phyloP scores from a whole-genome alignment of 2,797 vertebrate genomes.

The Okamejei kenojei region DNA sequence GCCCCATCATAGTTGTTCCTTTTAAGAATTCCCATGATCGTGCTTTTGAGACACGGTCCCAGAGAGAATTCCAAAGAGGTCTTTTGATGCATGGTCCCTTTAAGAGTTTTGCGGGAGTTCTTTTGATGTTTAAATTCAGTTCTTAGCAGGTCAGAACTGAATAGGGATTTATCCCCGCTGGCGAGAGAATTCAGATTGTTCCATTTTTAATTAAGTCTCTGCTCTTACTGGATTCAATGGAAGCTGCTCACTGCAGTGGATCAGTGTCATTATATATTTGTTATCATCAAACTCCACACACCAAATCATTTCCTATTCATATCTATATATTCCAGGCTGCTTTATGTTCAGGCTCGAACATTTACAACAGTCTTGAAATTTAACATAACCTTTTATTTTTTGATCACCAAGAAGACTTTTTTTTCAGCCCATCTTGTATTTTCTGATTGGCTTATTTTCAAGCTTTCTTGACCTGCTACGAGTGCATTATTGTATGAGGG shows the following conservation, averaged over 20 bases:
- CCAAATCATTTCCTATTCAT: slow-evolving; percentile 2
- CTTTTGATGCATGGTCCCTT: slow-evolving; percentile 10
- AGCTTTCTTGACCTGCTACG: too few species aligned
- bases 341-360: slow-evolving; percentile 4
- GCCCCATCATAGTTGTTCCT: neutral
- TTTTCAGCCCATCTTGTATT: neutral
- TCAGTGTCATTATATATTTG: slow-evolving; percentile 10
- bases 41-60: neutral
- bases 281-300: slow-evolving; percentile 25
- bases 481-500: neutral
- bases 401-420: neutral
- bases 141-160: slow-evolving; percentile 19
- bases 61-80: neutral
- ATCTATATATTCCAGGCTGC: slow-evolving; percentile 29
- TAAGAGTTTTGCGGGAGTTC: slow-evolving; percentile 3
- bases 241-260: neutral
- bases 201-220: slow-evolving; percentile 33
- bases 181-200: slow-evolving; percentile 8
- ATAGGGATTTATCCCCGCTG: slow-evolving; percentile 21
- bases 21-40: neutral
- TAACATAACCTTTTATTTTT: neutral
- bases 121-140: slow-evolving; percentile 32
- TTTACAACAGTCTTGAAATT: slow-evolving; percentile 16
- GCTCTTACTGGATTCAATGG: slow-evolving; percentile 19
- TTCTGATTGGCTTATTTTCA: neutral